Evolutionary conservation across 2,888 invertebrate genomes (phyloP), one percentile per base, ranked within the genome.

Genomic region (Spicauda simplicius): DNA sequence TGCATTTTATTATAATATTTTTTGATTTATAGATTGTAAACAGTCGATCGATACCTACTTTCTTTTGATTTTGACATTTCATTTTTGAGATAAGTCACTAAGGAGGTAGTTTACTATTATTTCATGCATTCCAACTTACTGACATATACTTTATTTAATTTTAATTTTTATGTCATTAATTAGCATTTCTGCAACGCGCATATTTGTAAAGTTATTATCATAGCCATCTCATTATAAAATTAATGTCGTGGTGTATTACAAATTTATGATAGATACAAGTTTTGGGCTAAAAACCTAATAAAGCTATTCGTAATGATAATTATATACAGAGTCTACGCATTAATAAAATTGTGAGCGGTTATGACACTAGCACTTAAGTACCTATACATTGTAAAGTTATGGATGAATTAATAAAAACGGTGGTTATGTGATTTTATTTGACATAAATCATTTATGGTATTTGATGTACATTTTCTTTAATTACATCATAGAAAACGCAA

Each of bases 221-320:
- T 57, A 19, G 14, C n/a, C 1, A 41, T 41, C 41, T 41, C 19
- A 3, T 57, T 41, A 41, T 57, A 45, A 30, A 54, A 48, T 30
- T 18, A 55, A 45, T 68, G 69, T 72, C 71, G 72, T 72, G 68
- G 75, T 69, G 75, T 76, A 78, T 67, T 66, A 25, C 65, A 73
- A 70, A 71, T 72, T 74, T 65, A 45, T 64, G 69, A 48, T 48
- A 18, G 33, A 68, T 59, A 52, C 53, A 53, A 57, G 68, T 72
- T 72, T 71, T 71, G 68, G 77, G 79, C 77, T 78, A 77, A 81
- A 74, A 77, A 77, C 70, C 84, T 74, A 80, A 78, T 82, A 76
- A 79, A 75, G 70, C 37, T 16, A 64, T 53, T 67, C 18, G 19
- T 63, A 55, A 30, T 48, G 56, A 33, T 63, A 63, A 55, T 63